Percentiles rank a stretch among this genome's conserved stretches.
phyloP scores from a whole-genome alignment of 1,140 invertebrate genomes.

The Drosophila mauritiana region DNA sequence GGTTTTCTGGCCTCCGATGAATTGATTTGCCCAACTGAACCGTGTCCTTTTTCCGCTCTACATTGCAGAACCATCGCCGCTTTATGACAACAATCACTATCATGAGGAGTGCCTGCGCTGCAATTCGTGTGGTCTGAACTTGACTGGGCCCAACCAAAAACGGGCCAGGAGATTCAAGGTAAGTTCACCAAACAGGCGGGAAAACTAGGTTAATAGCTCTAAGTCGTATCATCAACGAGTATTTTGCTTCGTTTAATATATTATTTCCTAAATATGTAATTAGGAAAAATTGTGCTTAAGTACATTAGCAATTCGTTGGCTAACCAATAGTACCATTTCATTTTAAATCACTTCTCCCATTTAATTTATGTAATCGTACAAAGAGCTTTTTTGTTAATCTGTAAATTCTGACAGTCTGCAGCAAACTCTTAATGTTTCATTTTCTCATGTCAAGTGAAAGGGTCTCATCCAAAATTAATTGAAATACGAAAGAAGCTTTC shows the following conservation, averaged over 20 bases:
- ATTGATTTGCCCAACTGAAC: constrained; percentile 22
- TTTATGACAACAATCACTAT: constrained; percentile 97
- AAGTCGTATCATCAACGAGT: too few species aligned
- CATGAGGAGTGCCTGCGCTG: constrained; percentile 98
- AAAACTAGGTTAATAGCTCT: not conserved
- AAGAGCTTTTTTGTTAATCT: not conserved
- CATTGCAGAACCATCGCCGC: constrained; percentile 92
- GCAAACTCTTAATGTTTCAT: not conserved
- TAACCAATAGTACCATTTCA: not conserved
- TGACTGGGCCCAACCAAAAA: constrained; percentile 94
- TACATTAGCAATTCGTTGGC: too few species aligned
- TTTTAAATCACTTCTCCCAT: not conserved
- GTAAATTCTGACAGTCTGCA: not conserved
- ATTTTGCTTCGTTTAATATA: too few species aligned
- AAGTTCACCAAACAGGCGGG: not conserved
- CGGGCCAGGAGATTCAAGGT: constrained; percentile 87
- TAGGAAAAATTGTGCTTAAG: too few species aligned
- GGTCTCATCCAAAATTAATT: constrained; percentile 10
- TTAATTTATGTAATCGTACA: not conserved
- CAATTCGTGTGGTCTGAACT: constrained; percentile 96
- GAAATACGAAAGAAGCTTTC: constrained; percentile 1
- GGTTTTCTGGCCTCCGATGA: not conserved
- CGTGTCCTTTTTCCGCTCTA: not conserved
- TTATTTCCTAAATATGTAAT: too few species aligned
- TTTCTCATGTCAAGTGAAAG: not conserved